phyloP scores from a whole-genome alignment of 2,113 vertebrate species.

The Camelus bactrianus region DNA sequence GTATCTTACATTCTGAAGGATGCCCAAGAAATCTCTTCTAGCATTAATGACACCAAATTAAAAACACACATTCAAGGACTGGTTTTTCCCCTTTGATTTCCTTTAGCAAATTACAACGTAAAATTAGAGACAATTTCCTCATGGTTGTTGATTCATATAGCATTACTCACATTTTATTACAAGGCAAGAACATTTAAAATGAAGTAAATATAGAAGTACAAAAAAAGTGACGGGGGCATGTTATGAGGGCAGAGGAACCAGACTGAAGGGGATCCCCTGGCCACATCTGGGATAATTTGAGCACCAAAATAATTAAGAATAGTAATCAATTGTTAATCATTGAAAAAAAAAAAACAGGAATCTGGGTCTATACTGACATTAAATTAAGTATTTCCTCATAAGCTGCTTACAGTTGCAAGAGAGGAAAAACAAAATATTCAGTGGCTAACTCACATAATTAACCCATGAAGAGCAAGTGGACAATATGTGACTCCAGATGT shows the following conservation, averaged over 20 bases:
- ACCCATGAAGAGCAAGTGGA: background rate
- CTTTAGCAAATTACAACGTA: background rate
- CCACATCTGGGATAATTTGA: background rate
- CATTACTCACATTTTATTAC: constrained; percentile 5
- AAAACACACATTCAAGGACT: constrained; percentile 7
- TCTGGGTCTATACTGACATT: background rate
- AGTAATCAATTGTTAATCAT: background rate
- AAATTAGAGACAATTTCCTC: constrained; percentile 34
- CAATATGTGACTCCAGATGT: background rate
- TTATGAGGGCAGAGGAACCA: background rate
- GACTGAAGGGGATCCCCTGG: background rate
- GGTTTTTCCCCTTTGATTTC: background rate
- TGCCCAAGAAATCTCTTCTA: background rate
- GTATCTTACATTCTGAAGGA: background rate
- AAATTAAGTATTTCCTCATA: background rate
- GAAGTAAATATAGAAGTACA: background rate
- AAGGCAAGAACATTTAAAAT: constrained; percentile 35
- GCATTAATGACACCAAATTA: constrained; percentile 9
- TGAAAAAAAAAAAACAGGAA: background rate
- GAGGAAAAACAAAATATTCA: background rate
- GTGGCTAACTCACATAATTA: background rate
- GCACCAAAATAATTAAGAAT: background rate
- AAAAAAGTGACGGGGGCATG: background rate
- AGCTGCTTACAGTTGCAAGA: background rate
- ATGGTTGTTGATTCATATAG: background rate